Percentiles rank a stretch among this genome's conserved stretches.
Evolutionary conservation across 2,797 vertebrate genomes (phyloP).

Genomic region (Cynodonichthys magdalenae): DNA sequence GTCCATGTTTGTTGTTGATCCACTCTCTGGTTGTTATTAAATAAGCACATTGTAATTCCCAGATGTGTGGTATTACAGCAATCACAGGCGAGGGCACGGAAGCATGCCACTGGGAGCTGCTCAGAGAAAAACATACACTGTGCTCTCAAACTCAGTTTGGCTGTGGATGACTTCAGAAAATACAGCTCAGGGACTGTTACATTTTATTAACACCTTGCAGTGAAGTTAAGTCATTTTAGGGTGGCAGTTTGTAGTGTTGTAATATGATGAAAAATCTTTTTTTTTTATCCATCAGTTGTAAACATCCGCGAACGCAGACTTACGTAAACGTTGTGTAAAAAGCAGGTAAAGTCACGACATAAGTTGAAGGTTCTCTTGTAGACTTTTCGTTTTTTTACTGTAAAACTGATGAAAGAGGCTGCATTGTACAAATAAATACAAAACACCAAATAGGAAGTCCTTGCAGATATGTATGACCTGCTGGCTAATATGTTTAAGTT

Average conservation of each 20-base stretch:
- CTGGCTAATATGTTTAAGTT: too few species aligned
- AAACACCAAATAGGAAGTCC: too few species aligned
- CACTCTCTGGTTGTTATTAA: conserved; percentile 33
- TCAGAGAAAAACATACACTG: conserved; percentile 31
- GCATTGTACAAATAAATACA: neutral
- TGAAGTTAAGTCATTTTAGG: conserved; percentile 39
- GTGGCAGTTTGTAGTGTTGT: conserved; percentile 7
- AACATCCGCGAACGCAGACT: too few species aligned
- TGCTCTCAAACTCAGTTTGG: conserved; percentile 39
- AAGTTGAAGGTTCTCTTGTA: neutral
- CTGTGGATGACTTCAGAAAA: conserved; percentile 51
- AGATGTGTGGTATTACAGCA: conserved; percentile 35
- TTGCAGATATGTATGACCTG: too few species aligned
- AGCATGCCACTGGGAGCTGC: conserved; percentile 36
- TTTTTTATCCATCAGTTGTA: too few species aligned
- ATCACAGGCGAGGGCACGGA: conserved; percentile 32
- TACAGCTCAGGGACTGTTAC: conserved; percentile 42
- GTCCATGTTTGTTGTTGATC: conserved; percentile 25
- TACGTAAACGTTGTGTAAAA: too few species aligned
- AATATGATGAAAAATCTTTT: conserved; percentile 35
- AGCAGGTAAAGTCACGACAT: too few species aligned
- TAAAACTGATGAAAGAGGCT: neutral
- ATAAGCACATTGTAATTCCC: conserved; percentile 45
- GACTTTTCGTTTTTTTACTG: neutral
- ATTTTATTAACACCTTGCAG: conserved; percentile 54